Percentiles rank a stretch among this genome's conserved stretches.
Conservation (phyloP, 2,113 vertebrate species). For the Nothoprocta perdicaria region DNA sequence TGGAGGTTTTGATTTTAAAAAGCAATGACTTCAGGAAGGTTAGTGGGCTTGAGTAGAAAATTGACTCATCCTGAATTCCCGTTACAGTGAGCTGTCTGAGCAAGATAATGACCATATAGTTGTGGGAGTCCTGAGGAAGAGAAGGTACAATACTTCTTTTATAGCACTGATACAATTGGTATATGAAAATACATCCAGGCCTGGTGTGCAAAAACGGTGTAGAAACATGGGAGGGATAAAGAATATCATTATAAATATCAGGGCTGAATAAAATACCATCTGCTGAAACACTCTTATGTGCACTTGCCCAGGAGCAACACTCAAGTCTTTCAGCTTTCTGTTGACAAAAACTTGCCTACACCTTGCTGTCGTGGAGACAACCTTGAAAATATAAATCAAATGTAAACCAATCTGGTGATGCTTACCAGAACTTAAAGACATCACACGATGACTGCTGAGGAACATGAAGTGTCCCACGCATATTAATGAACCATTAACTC, state of each 20-base stretch:
- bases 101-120: neutral
- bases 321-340: neutral
- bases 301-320: neutral
- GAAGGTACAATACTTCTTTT: neutral
- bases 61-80: neutral
- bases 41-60: neutral
- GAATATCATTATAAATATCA: neutral
- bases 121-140: neutral
- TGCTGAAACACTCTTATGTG: neutral
- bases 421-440: neutral
- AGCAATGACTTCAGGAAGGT: neutral
- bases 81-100: neutral
- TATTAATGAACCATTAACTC: conserved; percentile 24
- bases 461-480: neutral
- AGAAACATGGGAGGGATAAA: neutral
- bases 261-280: neutral
- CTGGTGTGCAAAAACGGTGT: neutral
- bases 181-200: neutral
- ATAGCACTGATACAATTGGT: neutral
- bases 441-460: neutral
- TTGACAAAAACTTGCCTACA: neutral
- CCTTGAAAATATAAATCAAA: conserved; percentile 16
- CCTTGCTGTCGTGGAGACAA: conserved; percentile 2
- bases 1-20: neutral
- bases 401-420: neutral